These are phyloP conservation scores for Thomomys bottae DNA, from an alignment of 2,113 vertebrate genomes.

Conservation along the genomic window DNA sequence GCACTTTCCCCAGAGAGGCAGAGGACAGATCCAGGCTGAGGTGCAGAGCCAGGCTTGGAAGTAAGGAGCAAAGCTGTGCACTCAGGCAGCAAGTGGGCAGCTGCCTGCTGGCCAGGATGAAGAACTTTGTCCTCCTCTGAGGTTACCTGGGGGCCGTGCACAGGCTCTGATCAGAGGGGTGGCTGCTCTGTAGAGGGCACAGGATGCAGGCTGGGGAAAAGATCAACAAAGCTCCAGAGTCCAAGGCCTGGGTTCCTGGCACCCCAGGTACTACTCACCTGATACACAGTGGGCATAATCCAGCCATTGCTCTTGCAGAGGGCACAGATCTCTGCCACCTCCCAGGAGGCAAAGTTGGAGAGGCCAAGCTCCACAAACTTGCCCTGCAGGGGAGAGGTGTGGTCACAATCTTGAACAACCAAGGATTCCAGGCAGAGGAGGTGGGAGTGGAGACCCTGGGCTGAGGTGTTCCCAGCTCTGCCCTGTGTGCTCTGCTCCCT, in stretches of 20 bases:
- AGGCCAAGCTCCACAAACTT: slow-evolving; percentile 96
- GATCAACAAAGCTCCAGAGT: neutral
- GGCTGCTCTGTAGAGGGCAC: neutral
- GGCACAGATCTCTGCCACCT: slow-evolving; percentile 93
- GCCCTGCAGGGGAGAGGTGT: slow-evolving; percentile 84
- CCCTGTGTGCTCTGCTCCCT: neutral
- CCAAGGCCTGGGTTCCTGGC: slow-evolving; percentile 60
- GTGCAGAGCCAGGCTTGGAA: neutral
- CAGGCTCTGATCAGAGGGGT: neutral
- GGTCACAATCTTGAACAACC: neutral
- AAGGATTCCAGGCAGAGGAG: neutral
- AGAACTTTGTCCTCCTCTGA: neutral
- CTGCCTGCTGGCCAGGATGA: neutral
- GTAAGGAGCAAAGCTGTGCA: neutral
- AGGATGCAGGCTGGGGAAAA: neutral
- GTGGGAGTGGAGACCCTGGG: accelerated
- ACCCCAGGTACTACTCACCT: slow-evolving; percentile 88
- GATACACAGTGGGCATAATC: slow-evolving; percentile 94
- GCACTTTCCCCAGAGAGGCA: neutral
- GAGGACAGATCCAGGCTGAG: neutral
- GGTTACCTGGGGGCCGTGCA: neutral
- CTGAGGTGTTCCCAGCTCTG: neutral
- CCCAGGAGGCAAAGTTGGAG: slow-evolving; percentile 95
- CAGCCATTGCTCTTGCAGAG: slow-evolving; percentile 93
- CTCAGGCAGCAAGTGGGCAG: neutral